Conservation (phyloP, 2,797 vertebrate species). For the Rhincodon typus region DNA sequence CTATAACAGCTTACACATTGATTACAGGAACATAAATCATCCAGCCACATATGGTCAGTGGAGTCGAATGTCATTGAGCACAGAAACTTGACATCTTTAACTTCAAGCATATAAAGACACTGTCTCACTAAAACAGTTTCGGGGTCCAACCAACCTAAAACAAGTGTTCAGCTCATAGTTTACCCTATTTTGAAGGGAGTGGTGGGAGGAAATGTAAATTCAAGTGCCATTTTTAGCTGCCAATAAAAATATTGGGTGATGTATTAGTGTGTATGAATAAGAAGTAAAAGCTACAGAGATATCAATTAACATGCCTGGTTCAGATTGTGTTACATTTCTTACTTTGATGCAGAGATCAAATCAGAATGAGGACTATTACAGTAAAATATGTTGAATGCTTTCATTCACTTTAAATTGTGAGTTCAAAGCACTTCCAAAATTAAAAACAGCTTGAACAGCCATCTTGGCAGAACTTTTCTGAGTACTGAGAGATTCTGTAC, state of each 20-base stretch:
- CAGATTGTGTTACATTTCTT: not conserved
- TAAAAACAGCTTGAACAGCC: slow-evolving; percentile 12
- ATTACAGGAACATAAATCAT: slow-evolving; percentile 33
- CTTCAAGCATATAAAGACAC: not conserved
- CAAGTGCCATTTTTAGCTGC: not conserved
- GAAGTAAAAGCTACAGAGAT: not conserved
- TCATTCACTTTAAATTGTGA: slow-evolving; percentile 12
- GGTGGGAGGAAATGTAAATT: not conserved
- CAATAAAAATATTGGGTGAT: not conserved
- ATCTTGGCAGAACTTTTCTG: not conserved
- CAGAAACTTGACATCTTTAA: slow-evolving; percentile 16
- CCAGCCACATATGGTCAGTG: slow-evolving; percentile 1
- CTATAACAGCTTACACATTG: slow-evolving; percentile 17
- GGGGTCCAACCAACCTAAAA: not conserved
- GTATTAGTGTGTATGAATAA: not conserved
- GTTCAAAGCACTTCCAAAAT: not conserved
- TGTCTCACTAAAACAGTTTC: not conserved
- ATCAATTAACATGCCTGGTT: not conserved
- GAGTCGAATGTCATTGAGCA: slow-evolving; percentile 15
- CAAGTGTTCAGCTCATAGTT: not conserved
- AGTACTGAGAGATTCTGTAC: not conserved
- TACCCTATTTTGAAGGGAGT: not conserved
- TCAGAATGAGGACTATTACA: not conserved
- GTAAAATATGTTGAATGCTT: slow-evolving; percentile 29
- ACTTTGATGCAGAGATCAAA: slow-evolving; percentile 23